phyloP scores from a whole-genome alignment of 2,797 vertebrate species.

The Falco peregrinus region DNA sequence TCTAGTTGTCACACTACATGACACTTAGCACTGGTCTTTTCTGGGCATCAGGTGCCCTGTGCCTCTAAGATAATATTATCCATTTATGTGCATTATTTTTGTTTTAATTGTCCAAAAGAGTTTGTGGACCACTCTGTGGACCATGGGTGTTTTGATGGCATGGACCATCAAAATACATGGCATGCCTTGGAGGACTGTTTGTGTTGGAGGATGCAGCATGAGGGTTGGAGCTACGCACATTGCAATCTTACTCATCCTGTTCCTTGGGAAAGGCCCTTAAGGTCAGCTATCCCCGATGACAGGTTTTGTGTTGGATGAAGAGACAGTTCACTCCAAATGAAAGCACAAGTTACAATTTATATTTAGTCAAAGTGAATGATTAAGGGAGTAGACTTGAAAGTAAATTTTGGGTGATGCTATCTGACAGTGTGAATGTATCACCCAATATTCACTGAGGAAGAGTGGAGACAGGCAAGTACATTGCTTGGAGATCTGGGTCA shows the following conservation, averaged over 20 bases:
- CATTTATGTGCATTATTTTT: not conserved
- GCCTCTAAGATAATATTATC: not conserved
- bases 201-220: not conserved
- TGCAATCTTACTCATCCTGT: not conserved
- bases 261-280: not conserved
- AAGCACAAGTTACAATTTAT: not conserved
- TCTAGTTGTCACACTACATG: not conserved
- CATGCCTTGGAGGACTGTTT: not conserved
- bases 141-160: not conserved
- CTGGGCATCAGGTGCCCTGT: not conserved
- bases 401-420: not conserved
- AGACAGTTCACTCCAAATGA: not conserved
- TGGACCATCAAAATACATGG: not conserved
- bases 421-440: not conserved
- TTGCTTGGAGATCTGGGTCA: not conserved
- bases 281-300: not conserved
- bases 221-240: accelerated
- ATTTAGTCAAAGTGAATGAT: not conserved
- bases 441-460: not conserved
- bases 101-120: not conserved
- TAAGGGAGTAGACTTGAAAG: not conserved
- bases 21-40: not conserved
- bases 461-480: not conserved
- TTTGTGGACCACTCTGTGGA: not conserved
- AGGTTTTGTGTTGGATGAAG: not conserved